Evolutionary conservation across 2,113 vertebrate genomes (phyloP).

Genomic region (Chlorocebus sabaeus): DNA sequence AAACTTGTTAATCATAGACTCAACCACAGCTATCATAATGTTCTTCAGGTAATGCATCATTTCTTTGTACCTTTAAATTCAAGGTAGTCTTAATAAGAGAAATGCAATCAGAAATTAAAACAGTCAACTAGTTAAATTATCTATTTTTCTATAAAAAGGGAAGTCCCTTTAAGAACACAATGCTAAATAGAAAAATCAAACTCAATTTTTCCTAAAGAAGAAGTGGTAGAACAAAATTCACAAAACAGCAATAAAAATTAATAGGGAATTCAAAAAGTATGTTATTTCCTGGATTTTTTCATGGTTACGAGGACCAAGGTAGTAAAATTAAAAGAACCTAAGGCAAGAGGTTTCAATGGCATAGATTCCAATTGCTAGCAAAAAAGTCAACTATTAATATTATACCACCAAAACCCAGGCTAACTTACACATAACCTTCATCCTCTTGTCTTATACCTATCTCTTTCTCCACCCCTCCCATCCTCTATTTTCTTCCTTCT

Average conservation of each 20-base stretch:
- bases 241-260: neutral
- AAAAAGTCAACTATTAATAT: neutral
- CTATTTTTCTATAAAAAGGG: neutral
- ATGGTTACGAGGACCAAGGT: neutral
- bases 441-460: neutral
- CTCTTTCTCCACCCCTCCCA: neutral
- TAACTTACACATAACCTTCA: neutral
- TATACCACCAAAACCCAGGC: neutral
- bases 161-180: neutral
- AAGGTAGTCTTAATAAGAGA: slow-evolving; percentile 46
- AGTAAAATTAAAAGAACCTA: slow-evolving; percentile 8
- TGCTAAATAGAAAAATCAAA: neutral
- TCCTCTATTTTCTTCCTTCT: neutral
- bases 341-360: neutral
- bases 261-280: neutral
- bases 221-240: neutral
- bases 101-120: neutral
- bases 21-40: slow-evolving; percentile 90
- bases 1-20: slow-evolving; percentile 92
- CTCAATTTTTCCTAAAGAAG: neutral
- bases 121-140: neutral
- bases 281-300: neutral
- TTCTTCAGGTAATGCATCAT: slow-evolving; percentile 94
- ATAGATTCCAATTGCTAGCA: neutral
- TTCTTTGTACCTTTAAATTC: slow-evolving; percentile 89